Percentiles rank a stretch among this genome's conserved stretches.
Conservation (phyloP, 2,797 vertebrate species). For the Sorex maritimensis region DNA sequence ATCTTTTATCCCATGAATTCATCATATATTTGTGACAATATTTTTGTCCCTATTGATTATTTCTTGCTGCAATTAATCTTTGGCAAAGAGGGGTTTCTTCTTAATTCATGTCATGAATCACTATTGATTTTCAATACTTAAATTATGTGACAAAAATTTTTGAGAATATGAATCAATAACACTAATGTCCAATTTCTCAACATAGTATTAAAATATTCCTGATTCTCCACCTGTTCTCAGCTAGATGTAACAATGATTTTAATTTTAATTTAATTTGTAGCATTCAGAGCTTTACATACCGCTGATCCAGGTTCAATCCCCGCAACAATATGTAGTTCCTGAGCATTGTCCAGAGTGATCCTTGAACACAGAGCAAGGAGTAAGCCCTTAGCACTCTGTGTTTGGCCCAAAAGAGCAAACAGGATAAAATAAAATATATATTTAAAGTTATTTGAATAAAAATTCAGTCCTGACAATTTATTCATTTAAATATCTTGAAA, state of each 20-base stretch:
- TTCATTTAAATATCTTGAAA: slow-evolving; percentile 35
- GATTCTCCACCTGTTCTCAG: background rate
- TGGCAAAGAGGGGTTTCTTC: background rate
- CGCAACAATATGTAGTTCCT: too few species aligned
- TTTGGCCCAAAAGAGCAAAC: too few species aligned
- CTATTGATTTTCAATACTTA: slow-evolving; percentile 49
- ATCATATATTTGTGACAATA: slow-evolving; percentile 26
- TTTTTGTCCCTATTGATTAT: slow-evolving; percentile 40
- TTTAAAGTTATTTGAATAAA: background rate
- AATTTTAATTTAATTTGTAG: background rate
- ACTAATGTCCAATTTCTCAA: slow-evolving; percentile 27
- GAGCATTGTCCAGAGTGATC: too few species aligned
- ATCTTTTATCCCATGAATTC: slow-evolving; percentile 16
- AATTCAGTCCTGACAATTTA: background rate
- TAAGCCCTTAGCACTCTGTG: too few species aligned
- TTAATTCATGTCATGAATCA: slow-evolving; percentile 32
- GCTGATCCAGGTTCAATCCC: too few species aligned
- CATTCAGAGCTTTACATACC: too few species aligned
- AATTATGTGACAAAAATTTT: background rate
- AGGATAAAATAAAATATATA: too few species aligned
- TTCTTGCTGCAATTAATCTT: slow-evolving; percentile 48
- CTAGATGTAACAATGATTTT: slow-evolving; percentile 52
- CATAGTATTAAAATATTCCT: background rate
- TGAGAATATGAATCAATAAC: background rate
- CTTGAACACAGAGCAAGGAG: too few species aligned